Base-by-base conservation (phyloP, 2,888 invertebrate genomes). In the Phyllotreta cruciferae region DNA sequence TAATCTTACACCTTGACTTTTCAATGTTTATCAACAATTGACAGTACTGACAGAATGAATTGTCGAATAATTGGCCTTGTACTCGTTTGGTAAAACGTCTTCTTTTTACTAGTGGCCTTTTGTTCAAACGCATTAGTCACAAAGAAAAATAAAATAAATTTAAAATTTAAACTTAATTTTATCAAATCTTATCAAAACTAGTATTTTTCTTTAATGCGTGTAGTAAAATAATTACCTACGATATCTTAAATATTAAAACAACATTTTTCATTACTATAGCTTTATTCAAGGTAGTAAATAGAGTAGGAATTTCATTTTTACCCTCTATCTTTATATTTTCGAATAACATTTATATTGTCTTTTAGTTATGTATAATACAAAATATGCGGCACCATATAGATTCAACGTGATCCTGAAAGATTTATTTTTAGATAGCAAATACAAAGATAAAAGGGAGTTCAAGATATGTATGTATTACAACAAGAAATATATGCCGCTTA, bases 281-380 rank as follows among this genome's bases (percentile, higher is more conserved):
- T 58, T 58, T 58, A 58, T 58, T 58, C 42, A 50, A 11, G 37
- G 34, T 52, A 58, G 36, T 58, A 58, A 57, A 50, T 58, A 24
- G 24, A 24, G 24, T 24, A 13, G 41, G 50, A 42, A 13, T 58
- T 34, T 49, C 39, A 35, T 39, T 49, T 56, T 9, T 4, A 39
- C 39, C 13, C 38, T n/a, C 24, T 24, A 24, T 24, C 24, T 24
- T 24, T 24, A 24, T 24, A 50, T 49, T 50, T 41, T 35, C 52
- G 10, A 35, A 24, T 11, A 57, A 58, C 58, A 58, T 58, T 56
- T 44, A 58, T 58, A 58, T 58, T 58, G 58, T 58, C 58, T 52
- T 24, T 57, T 49, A 35, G 47, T 56, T 56, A 39, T n/a, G 36
- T 56, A 39, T n/a, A 36, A 50, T 50, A 50, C 58, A 58, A 35